Evolutionary conservation across 2,888 invertebrate genomes (phyloP).

Genomic region (Pseudoips prasinana): DNA sequence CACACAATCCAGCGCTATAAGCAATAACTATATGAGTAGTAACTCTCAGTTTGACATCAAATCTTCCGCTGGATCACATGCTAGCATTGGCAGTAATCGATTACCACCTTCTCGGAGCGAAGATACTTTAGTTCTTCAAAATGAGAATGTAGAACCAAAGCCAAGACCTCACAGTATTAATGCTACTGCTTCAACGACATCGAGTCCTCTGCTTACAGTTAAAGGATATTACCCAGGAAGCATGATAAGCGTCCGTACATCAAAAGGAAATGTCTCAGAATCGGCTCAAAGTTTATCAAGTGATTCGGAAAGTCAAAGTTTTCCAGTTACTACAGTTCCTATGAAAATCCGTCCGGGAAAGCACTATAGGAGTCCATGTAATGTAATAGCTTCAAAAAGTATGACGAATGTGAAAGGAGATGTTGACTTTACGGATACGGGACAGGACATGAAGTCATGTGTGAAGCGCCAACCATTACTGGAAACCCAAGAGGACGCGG

Average conservation of each 20-base stretch:
- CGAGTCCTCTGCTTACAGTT: slow-evolving; percentile 86
- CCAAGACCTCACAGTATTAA: slow-evolving; percentile 82
- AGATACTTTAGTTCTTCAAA: slow-evolving; percentile 84
- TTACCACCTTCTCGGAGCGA: slow-evolving; percentile 91
- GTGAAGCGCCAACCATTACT: slow-evolving; percentile 77
- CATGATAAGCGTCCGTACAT: slow-evolving; percentile 83
- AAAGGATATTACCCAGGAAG: slow-evolving; percentile 84
- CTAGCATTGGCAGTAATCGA: slow-evolving; percentile 69
- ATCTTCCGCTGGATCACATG: slow-evolving; percentile 58
- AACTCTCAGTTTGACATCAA: slow-evolving; percentile 73
- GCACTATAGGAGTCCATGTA: slow-evolving; percentile 58
- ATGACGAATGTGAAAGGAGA: slow-evolving; percentile 84
- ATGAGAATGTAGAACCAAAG: slow-evolving; percentile 67
- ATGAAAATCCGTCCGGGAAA: slow-evolving; percentile 77
- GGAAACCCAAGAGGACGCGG: slow-evolving; percentile 67
- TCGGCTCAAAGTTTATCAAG: slow-evolving; percentile 86
- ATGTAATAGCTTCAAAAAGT: slow-evolving; percentile 81
- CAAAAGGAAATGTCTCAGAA: slow-evolving; percentile 82
- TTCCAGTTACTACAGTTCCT: slow-evolving; percentile 79
- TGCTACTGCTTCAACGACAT: slow-evolving; percentile 84
- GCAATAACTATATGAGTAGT: slow-evolving; percentile 63
- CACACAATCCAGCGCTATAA: slow-evolving; percentile 72
- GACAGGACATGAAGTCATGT: slow-evolving; percentile 60
- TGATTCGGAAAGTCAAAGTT: slow-evolving; percentile 83
- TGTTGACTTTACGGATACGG: slow-evolving; percentile 69